Evolutionary conservation across 2,888 invertebrate genomes (phyloP), one percentile per base, ranked within the genome.

Genomic region (Polylopha cassiicola): DNA sequence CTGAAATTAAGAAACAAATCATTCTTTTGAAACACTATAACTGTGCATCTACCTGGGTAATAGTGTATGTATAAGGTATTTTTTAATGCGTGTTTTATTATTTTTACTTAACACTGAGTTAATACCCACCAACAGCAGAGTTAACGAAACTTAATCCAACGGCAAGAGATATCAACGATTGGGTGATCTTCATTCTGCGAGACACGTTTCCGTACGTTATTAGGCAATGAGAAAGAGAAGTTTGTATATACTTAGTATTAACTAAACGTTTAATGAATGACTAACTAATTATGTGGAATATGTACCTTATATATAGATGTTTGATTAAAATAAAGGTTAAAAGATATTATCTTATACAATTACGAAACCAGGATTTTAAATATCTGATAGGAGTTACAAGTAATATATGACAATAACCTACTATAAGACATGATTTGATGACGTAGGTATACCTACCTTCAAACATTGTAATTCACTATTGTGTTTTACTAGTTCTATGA

Each of bases 361-460:
- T 55, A 44, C 55, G 54, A 53, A 58, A 58, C 33, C 37, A 41
- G 48, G 49, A 53, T 50, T 46, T n/a, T 36, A 15, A 23, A 45
- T 51, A 51, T 48, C 48, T 26, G 30, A 18, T 44, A 39, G 34
- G 42, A 27, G 17, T 32, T 15, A 23, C 11, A 18, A 18, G 29
- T 18, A 29, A 23, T 16, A 30, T 5, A 5, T 8, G 20, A 23
- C 23, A 23, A 23, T 23, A 23, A 23, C n/a, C n/a, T n/a, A n/a
- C n/a, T n/a, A n/a, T n/a, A n/a, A n/a, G n/a, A n/a, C n/a, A n/a
- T n/a, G n/a, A n/a, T n/a, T n/a, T n/a, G n/a, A n/a, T n/a, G n/a
- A n/a, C n/a, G n/a, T n/a, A n/a, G n/a, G n/a, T n/a, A n/a, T n/a
- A n/a, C n/a, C n/a, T n/a, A n/a, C n/a, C n/a, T n/a, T n/a, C n/a